Percentiles rank a stretch among this genome's conserved stretches.
Evolutionary conservation across 2,113 vertebrate species (phyloP).

Genomic region (Shinisaurus crocodilurus): DNA sequence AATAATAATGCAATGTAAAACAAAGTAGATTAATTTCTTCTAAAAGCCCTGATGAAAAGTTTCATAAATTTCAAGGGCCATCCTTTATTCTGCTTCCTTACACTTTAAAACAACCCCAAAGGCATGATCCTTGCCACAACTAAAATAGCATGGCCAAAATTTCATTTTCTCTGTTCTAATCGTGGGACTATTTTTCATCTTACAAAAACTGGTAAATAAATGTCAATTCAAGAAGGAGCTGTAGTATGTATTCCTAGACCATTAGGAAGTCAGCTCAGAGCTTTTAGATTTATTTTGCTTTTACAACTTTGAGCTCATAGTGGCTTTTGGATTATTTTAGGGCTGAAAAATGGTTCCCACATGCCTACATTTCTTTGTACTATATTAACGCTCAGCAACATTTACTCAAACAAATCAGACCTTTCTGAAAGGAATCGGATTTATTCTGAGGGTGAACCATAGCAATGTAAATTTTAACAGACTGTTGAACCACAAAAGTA

Average conservation of each 20-base stretch:
- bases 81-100: slow-evolving; percentile 22
- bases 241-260: slow-evolving; percentile 57
- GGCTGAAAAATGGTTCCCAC: slow-evolving; percentile 61
- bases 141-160: slow-evolving; percentile 58
- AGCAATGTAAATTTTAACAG: slow-evolving; percentile 40
- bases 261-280: slow-evolving; percentile 55
- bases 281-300: slow-evolving; percentile 66
- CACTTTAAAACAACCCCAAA: slow-evolving; percentile 57
- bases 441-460: slow-evolving; percentile 53
- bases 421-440: slow-evolving; percentile 36
- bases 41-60: slow-evolving; percentile 10
- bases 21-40: slow-evolving; percentile 1
- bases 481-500: slow-evolving; percentile 9
- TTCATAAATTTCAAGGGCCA: slow-evolving; percentile 1
- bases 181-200: slow-evolving; percentile 50
- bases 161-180: slow-evolving; percentile 68
- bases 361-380: slow-evolving; percentile 36
- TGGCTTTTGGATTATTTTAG: slow-evolving; percentile 14
- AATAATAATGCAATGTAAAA: slow-evolving; percentile 36
- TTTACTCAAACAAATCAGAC: slow-evolving; percentile 29
- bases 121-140: neutral
- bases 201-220: slow-evolving; percentile 68
- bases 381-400: slow-evolving; percentile 16
- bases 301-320: slow-evolving; percentile 55
- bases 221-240: slow-evolving; percentile 58